Evolutionary conservation across 2,113 vertebrate genomes (phyloP).

Genomic region (Gyps fulvus): DNA sequence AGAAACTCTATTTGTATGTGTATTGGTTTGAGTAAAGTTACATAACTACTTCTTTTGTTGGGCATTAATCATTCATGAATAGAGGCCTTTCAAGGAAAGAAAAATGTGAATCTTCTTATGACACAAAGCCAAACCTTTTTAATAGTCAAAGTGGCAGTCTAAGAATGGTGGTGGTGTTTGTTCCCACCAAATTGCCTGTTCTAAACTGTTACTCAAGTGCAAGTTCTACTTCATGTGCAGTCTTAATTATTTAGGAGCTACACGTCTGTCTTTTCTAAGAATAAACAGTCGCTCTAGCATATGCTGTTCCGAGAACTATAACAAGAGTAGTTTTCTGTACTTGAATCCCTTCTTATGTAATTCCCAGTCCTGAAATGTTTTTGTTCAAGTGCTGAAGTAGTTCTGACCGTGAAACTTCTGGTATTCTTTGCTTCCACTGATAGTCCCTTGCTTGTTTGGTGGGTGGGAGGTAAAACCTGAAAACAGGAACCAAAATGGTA

Average conservation of each 20-base stretch:
- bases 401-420: background rate
- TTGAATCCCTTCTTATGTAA: background rate
- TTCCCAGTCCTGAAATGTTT: background rate
- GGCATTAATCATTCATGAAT: conserved; percentile 52
- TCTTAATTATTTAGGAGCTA: conserved; percentile 15
- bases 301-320: background rate
- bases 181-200: background rate
- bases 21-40: conserved; percentile 12
- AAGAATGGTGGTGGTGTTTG: background rate
- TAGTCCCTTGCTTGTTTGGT: background rate
- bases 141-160: background rate
- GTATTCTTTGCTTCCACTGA: background rate
- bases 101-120: conserved; percentile 38
- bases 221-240: background rate
- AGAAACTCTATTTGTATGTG: background rate
- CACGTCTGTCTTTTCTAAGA: background rate
- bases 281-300: background rate
- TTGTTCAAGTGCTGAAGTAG: background rate
- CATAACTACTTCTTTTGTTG: conserved; percentile 46
- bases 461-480: background rate
- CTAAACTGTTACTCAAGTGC: conserved; percentile 5
- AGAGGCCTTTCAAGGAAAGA: conserved; percentile 27
- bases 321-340: background rate
- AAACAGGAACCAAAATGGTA: background rate
- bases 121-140: conserved; percentile 27